Base-by-base conservation (phyloP, 2,797 vertebrate species). In the Pangasius sanitwongsei region DNA sequence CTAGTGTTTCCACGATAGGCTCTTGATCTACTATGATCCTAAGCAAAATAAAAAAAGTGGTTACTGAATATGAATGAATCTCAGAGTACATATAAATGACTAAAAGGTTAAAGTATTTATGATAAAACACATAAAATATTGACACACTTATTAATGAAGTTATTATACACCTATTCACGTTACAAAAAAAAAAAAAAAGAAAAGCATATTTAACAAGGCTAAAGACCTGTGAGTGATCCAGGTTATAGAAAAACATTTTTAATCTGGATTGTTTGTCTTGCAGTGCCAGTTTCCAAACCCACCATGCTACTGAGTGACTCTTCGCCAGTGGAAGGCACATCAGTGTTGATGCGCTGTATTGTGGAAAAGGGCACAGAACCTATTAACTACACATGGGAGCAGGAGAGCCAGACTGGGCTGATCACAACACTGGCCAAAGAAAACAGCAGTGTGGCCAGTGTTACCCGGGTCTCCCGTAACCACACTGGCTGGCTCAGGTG, bases 241-340 rank as follows among this genome's bases (percentile, higher is more conserved):
- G 65, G 5, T 85, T 25, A 70, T 34, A 53, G 9, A 85, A 53
- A 70, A 13, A 0, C 18, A 34, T 83, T 84, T 20, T 53, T 53
- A 85, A 18, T 63, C 9, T n/a, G 37, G 15, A 65, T 48, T 44
- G 48, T 48, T 83, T 85, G 65, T 70, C 11, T 84, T 84, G 13
- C 93, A 99, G 98, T 97, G 91, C 97, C 97, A 0, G 94, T 98
- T 74, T 96, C 95, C 69, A 97, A 97, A 92, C 98, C 98, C 61
- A 95, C 93, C 6, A 91, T 99, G 81, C 86, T 93, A 88, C 92
- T 97, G 23, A 97, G 95, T 28, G 94, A 97, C 0, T 93, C 91
- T 0, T 95, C 95, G 0, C 97, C 96, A 0, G 94, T 93, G 2
- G 98, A 98, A 91, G 97, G 97, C 50, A 92, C 93, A 0, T 92